These are phyloP conservation scores for Rhyacophila evoluta DNA, from an alignment of 2,888 invertebrate species.

Conservation along the genomic window DNA sequence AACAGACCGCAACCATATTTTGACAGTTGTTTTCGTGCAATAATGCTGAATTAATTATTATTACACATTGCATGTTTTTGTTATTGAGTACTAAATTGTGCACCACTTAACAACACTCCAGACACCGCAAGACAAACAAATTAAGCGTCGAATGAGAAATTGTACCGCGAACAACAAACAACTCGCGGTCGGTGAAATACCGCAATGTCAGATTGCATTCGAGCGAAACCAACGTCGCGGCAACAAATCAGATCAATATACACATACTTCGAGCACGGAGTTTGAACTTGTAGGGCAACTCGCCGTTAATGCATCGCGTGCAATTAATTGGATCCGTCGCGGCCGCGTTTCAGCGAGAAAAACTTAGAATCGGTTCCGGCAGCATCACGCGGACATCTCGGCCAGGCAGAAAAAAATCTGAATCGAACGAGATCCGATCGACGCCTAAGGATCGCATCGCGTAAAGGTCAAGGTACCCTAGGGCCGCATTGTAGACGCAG, in stretches of 20 bases:
- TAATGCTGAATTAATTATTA: too few relatives aligned
- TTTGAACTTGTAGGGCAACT: slow-evolving; percentile 8
- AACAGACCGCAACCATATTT: not conserved
- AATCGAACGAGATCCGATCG: slow-evolving; percentile 6
- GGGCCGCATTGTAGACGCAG: slow-evolving; percentile 28
- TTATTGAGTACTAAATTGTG: too few relatives aligned
- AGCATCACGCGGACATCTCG: not conserved
- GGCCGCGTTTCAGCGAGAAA: not conserved
- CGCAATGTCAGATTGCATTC: slow-evolving; percentile 16
- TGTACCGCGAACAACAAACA: not conserved
- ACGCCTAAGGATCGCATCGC: not conserved
- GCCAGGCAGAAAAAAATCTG: not conserved
- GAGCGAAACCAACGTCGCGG: slow-evolving; percentile 4
- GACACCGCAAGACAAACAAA: not conserved
- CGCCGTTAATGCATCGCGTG: slow-evolving; percentile 19
- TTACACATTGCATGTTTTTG: too few relatives aligned
- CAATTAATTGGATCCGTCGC: not conserved
- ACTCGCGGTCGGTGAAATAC: not conserved
- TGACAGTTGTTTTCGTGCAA: not conserved
- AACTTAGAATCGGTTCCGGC: not conserved
- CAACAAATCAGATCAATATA: slow-evolving; percentile 22
- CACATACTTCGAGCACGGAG: slow-evolving; percentile 5
- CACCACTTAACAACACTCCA: not conserved
- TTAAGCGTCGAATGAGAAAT: not conserved
- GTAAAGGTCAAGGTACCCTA: slow-evolving; percentile 34